Base-by-base conservation (phyloP, 1,140 invertebrate species). In the Meloidogyne floridensis region DNA sequence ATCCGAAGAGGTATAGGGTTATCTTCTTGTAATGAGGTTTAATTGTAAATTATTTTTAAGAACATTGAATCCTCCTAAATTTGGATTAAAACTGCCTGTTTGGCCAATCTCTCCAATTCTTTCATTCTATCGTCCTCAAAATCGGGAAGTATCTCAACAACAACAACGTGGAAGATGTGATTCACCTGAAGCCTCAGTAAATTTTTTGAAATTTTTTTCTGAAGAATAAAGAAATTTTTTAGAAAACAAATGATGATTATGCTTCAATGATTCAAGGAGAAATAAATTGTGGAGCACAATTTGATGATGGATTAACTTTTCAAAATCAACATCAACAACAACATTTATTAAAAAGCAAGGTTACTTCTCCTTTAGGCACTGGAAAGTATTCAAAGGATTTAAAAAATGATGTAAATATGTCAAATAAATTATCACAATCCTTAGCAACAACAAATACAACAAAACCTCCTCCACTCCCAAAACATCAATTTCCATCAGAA, bases 251-350 rank as follows among this genome's bases (percentile, higher is more conserved):
- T 47, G 59, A 65, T 6, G 86, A 87, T 72, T 87, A 87, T 73
- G 86, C 86, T 1, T 87, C 86, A 43, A 87, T 87, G 86, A 83
- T 87, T 56, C 84, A 84, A 15, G 83, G 76, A 6, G 84, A 84
- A 69, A 82, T 82, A 51, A 82, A 85, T 54, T 59, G 84, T 53
- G 83, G 83, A 11, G 84, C 84, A 15, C 83, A 84, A 77, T 83
- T 84, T 43, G 81, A 82, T n/a, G 70, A 79, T n/a, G 59, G 59
- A 8, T 7, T 65, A 32, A 32, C n/a, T 6, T 7, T n/a, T n/a
- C 15, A 65, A 65, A 65, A 65, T n/a, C 59, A 65, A 7, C 59
- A 65, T n/a, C n/a, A n/a, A 20, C 20, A 20, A 20, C 20, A 20
- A 20, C 20, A 20, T 20, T 20, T 20, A 65, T 65, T 65, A 65